Evolutionary conservation across 2,888 invertebrate species (phyloP).

Genomic region (Arrhopalites spinosus): DNA sequence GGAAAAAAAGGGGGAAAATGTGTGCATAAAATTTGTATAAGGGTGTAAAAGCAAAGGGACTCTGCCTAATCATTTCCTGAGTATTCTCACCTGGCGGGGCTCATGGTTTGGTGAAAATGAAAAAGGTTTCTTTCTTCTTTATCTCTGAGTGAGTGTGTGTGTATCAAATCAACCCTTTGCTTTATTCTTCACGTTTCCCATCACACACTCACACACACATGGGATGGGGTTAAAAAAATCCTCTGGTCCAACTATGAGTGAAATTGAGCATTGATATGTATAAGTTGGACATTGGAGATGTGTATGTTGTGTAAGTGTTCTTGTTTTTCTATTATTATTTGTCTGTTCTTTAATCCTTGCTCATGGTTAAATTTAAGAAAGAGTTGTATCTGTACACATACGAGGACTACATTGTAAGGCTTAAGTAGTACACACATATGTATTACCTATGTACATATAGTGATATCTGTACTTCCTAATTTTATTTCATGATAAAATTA

Average conservation of each 20-base stretch:
- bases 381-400: too few species aligned
- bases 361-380: background rate
- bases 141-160: background rate
- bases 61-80: constrained; percentile 30
- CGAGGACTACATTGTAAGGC: too few species aligned
- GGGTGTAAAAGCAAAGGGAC: background rate
- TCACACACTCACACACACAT: background rate
- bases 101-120: constrained; percentile 22
- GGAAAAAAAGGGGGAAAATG: too few species aligned
- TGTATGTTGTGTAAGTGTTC: too few species aligned
- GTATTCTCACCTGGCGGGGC: constrained; percentile 17
- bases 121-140: constrained; percentile 9
- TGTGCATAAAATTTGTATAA: background rate
- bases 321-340: background rate
- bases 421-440: too few species aligned
- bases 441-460: too few species aligned
- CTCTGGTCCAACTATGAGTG: background rate
- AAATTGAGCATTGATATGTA: background rate
- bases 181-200: constrained; percentile 12
- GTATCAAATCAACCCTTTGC: background rate
- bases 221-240: background rate
- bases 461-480: too few species aligned
- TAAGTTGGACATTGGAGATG: background rate
- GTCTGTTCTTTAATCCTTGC: background rate
- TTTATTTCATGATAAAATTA: too few species aligned